Conservation (phyloP, 2,113 vertebrate genomes). For the Elachura formosa region DNA sequence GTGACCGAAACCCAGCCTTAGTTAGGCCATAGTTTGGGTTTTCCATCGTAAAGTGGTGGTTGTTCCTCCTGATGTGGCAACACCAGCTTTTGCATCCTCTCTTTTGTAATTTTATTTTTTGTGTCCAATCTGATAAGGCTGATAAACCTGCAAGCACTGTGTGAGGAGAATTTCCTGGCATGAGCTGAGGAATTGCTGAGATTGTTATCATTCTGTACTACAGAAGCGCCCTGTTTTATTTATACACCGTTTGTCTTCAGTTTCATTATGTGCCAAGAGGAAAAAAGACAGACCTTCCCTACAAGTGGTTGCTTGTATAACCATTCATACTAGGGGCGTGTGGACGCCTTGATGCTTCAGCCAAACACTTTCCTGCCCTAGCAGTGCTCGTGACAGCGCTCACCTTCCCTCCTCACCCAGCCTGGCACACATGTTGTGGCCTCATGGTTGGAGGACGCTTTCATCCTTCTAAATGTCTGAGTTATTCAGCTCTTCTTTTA, state of each 20-base stretch:
- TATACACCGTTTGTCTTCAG: not conserved
- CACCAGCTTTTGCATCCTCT: rapidly evolving
- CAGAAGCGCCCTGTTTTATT: not conserved
- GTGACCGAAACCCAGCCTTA: not conserved
- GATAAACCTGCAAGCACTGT: not conserved
- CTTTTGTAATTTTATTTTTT: not conserved
- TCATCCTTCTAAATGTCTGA: not conserved
- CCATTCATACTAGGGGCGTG: rapidly evolving
- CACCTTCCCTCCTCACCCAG: not conserved
- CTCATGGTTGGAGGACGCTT: not conserved
- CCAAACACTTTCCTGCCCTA: not conserved
- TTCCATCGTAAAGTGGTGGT: not conserved
- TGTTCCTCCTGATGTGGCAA: not conserved
- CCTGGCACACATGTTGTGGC: rapidly evolving
- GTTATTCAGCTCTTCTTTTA: not conserved
- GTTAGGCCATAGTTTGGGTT: not conserved
- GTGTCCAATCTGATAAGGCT: not conserved
- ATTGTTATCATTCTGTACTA: conserved; percentile 38
- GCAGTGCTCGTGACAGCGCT: rapidly evolving
- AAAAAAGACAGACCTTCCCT: not conserved
- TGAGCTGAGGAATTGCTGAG: not conserved
- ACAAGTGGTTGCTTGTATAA: not conserved
- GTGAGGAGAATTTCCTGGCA: not conserved
- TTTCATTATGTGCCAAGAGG: conserved; percentile 18
- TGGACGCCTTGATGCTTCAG: rapidly evolving